These are phyloP conservation scores for Trichogramma pretiosum DNA, from an alignment of 1,140 invertebrate species.

Conservation along the genomic window DNA sequence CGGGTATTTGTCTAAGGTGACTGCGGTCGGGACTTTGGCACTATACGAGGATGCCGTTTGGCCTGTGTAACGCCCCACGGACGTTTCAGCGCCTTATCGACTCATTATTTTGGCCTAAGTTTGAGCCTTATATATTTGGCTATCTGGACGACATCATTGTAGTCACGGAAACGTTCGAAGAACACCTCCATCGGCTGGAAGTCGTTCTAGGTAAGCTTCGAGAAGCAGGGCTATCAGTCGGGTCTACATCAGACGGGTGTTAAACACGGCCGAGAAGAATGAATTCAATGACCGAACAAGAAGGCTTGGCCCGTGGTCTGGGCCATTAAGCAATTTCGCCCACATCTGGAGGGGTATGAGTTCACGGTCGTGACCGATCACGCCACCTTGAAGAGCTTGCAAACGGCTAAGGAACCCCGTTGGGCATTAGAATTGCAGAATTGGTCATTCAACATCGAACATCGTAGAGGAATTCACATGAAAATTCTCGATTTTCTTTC, in stretches of 20 bases:
- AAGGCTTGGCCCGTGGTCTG: conserved; percentile 40
- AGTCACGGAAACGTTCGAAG: not conserved
- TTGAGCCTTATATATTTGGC: conserved; percentile 11
- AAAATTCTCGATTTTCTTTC: conserved; percentile 8
- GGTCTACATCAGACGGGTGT: conserved; percentile 1
- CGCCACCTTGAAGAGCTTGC: conserved; percentile 43
- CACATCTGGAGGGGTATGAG: conserved; percentile 33
- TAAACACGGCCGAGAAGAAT: conserved; percentile 7
- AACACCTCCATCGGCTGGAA: not conserved
- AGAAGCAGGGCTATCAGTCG: not conserved
- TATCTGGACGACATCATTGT: too few species aligned
- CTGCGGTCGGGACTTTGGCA: too few species aligned
- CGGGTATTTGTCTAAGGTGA: conserved; percentile 13
- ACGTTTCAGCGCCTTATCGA: too few species aligned
- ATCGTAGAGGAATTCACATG: conserved; percentile 18
- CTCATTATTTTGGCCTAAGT: conserved; percentile 24
- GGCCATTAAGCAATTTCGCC: conserved; percentile 5
- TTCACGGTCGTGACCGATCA: too few species aligned
- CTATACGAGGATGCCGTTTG: too few species aligned
- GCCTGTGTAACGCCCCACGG: too few species aligned
- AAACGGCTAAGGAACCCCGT: conserved; percentile 37
- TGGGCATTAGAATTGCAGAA: conserved; percentile 30
- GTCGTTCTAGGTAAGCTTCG: not conserved
- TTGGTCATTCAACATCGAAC: conserved; percentile 32
- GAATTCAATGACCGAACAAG: conserved; percentile 34